These are phyloP conservation scores for Bombus turneri DNA, from an alignment of 1,140 invertebrate species.

Conservation along the genomic window DNA sequence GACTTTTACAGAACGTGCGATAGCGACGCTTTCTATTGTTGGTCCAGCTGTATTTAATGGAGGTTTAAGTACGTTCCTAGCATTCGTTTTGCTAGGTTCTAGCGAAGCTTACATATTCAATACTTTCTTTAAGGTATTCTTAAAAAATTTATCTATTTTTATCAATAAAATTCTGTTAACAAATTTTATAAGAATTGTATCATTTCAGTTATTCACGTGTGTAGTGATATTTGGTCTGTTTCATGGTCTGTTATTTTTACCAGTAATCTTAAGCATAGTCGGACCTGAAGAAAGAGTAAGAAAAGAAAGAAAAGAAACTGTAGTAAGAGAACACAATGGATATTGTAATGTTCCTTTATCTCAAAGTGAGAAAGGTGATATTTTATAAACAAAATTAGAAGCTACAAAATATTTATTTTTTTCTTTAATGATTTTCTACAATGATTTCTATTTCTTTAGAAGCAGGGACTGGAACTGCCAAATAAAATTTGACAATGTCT, in stretches of 20 bases:
- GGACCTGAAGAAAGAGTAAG: slow-evolving; percentile 78
- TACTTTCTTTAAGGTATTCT: slow-evolving; percentile 83
- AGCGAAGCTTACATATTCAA: slow-evolving; percentile 82
- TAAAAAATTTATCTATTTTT: not conserved
- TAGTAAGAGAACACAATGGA: slow-evolving; percentile 66
- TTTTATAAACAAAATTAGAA: not conserved
- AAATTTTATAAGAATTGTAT: slow-evolving; percentile 2
- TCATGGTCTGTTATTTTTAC: slow-evolving; percentile 84
- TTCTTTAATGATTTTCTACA: not conserved
- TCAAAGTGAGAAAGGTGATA: slow-evolving; percentile 51
- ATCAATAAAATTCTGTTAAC: not conserved
- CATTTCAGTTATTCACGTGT: slow-evolving; percentile 82
- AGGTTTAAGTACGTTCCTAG: slow-evolving; percentile 83
- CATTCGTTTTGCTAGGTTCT: slow-evolving; percentile 81
- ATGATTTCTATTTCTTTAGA: slow-evolving; percentile 36
- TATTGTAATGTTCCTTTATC: slow-evolving; percentile 66
- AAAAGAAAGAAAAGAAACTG: slow-evolving; percentile 63
- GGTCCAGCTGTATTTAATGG: slow-evolving; percentile 83
- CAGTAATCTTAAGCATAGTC: slow-evolving; percentile 83
- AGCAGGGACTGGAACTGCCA: slow-evolving; percentile 32
- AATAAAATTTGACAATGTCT: slow-evolving; percentile 39
- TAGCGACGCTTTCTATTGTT: slow-evolving; percentile 78
- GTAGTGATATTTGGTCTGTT: slow-evolving; percentile 85
- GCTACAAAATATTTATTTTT: slow-evolving; percentile 8
- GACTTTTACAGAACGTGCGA: slow-evolving; percentile 75